These are phyloP conservation scores for Lasiommata megera DNA, from an alignment of 2,888 invertebrate species.

Conservation along the genomic window DNA sequence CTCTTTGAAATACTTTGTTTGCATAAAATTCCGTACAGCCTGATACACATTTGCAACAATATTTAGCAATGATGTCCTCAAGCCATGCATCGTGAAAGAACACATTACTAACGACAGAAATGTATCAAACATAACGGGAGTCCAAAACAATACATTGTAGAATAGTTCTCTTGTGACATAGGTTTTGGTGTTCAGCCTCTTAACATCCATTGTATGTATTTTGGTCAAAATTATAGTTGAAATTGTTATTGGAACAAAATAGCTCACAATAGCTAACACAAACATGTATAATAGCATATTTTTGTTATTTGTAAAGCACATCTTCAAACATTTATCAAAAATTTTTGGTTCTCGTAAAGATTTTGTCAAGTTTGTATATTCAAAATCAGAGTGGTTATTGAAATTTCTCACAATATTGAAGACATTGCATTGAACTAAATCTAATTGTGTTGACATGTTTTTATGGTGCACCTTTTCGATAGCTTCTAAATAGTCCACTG, in stretches of 20 bases:
- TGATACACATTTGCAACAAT: slow-evolving; percentile 72
- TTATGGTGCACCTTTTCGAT: slow-evolving; percentile 46
- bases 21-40: slow-evolving; percentile 66
- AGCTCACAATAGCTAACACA: slow-evolving; percentile 55
- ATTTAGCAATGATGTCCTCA: slow-evolving; percentile 61
- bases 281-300: slow-evolving; percentile 63
- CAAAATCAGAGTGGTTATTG: slow-evolving; percentile 45
- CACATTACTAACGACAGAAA: slow-evolving; percentile 65
- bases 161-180: slow-evolving; percentile 64
- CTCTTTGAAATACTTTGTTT: slow-evolving; percentile 65
- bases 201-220: slow-evolving; percentile 59
- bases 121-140: slow-evolving; percentile 70
- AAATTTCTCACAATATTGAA: slow-evolving; percentile 54
- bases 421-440: slow-evolving; percentile 55
- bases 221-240: slow-evolving; percentile 66
- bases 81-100: slow-evolving; percentile 58
- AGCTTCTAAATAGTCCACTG: slow-evolving; percentile 49
- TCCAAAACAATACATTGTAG: slow-evolving; percentile 72
- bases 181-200: slow-evolving; percentile 52
- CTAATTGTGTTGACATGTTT: slow-evolving; percentile 39
- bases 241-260: slow-evolving; percentile 69
- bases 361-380: slow-evolving; percentile 46
- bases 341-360: slow-evolving; percentile 47
- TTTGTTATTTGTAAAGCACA: slow-evolving; percentile 65
- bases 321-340: slow-evolving; percentile 52